Base-by-base conservation (phyloP, 2,888 invertebrate genomes). In the Drosophila rellima region DNA sequence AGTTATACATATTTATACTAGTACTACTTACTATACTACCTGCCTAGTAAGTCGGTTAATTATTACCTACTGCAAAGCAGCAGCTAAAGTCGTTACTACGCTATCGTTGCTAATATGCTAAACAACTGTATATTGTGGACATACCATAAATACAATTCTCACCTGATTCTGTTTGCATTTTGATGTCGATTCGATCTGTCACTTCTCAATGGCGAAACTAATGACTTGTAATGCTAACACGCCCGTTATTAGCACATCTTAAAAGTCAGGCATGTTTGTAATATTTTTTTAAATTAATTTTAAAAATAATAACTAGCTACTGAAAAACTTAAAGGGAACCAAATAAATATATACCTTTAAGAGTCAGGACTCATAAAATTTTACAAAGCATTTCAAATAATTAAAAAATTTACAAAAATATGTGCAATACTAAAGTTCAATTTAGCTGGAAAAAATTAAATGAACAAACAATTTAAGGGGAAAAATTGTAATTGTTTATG, bases 41-140 rank as follows among this genome's bases (percentile, higher is more conserved):
- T 65, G 51, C 13, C 56, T 66, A 56, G 71, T 48, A 72, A 56
- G 54, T 68, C 72, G 61, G 42, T 68, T 73, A 74, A 74, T 74
- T 74, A 73, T 73, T 45, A 17, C 37, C 15, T 18, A 45, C 47
- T 57, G 48, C 40, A 20, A 26, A 35, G 29, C 23, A 40, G 35
- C 23, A 40, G 29, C 42, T 48, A 31, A 31, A 54, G 31, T 55
- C 42, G 50, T 57, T 55, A 59, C 29, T 54, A 26, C 26, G 26
- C 6, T 26, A 39, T 67, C 52, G 47, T 42, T 26, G 37, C 40
- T 48, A 66, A 60, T 56, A 61, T 56, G 40, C 68, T 56, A 52
- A 60, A n/a, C 39, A 74, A 20, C 35, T 51, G 17, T 40, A 26
- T 44, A 54, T 13, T 40, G 40, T 37, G 17, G 17, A 45, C 62